A percentile compares a stretch with the other conserved stretches of the same genome.
Evolutionary conservation across 2,113 vertebrate genomes (phyloP).

Genomic region (Panurus biarmicus): DNA sequence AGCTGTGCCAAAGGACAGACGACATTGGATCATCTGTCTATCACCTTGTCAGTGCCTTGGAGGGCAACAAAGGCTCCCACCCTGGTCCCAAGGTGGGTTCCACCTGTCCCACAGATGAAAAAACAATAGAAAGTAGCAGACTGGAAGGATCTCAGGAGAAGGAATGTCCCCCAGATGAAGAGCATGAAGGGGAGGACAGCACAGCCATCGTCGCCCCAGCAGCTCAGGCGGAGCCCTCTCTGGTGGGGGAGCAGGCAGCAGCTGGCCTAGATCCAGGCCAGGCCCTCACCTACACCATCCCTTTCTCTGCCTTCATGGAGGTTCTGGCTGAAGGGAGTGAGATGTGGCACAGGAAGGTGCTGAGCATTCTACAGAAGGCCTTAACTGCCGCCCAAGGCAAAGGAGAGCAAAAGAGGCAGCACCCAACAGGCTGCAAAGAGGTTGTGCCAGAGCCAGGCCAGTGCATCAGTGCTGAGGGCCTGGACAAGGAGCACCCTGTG

Average conservation of each 20-base stretch:
- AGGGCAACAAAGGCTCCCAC: not conserved
- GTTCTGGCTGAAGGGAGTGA: not conserved
- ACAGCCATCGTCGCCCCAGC: not conserved
- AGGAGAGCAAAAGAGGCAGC: not conserved
- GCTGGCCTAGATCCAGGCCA: not conserved
- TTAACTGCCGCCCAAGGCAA: not conserved
- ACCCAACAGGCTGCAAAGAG: not conserved
- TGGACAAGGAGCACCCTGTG: not conserved
- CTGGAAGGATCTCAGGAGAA: not conserved
- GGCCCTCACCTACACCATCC: not conserved
- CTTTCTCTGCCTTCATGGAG: not conserved
- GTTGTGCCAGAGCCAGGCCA: not conserved
- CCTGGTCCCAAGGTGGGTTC: not conserved
- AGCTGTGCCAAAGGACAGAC: not conserved
- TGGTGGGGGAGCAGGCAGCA: not conserved
- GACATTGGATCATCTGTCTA: not conserved
- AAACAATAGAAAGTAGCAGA: not conserved
- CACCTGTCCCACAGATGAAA: no score
- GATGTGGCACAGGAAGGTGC: rapidly evolving
- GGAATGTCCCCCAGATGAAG: not conserved
- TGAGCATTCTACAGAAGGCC: rapidly evolving
- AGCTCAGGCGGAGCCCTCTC: not conserved
- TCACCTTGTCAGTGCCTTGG: not conserved
- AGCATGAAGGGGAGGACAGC: no score
- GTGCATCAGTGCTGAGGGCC: not conserved